Percentiles rank a stretch among this genome's conserved stretches.
These are phyloP conservation scores for Bucorvus abyssinicus DNA, from an alignment of 2,797 vertebrate genomes.

Conservation along the genomic window DNA sequence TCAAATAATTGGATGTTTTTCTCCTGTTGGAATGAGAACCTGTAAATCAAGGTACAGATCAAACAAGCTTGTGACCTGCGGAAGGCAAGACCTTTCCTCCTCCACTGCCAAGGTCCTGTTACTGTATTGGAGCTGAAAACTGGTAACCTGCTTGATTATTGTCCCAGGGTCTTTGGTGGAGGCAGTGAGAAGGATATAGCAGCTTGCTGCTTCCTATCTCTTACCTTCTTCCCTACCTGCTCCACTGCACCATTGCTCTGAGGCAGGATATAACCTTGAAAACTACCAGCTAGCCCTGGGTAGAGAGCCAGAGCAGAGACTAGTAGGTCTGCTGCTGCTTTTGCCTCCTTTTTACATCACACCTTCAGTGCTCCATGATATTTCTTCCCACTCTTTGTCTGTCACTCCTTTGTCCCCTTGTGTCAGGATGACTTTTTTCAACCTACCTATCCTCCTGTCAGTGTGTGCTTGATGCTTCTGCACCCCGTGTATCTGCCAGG, in stretches of 20 bases:
- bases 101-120: not conserved
- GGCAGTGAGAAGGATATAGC: not conserved
- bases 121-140: not conserved
- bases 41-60: not conserved
- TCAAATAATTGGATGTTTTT: not conserved
- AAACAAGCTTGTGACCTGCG: not conserved
- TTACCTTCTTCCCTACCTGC: not conserved
- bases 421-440: not conserved
- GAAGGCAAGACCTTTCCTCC: not conserved
- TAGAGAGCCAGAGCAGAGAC: not conserved
- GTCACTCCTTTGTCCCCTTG: not conserved
- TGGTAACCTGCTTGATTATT: not conserved
- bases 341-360: not conserved
- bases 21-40: not conserved
- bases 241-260: not conserved
- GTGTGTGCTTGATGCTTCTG: fast-evolving
- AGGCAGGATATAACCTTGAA: not conserved
- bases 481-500: not conserved
- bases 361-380: not conserved
- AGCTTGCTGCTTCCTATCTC: not conserved
- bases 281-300: not conserved
- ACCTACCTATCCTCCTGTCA: too few relatives aligned
- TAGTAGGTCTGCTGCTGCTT: not conserved
- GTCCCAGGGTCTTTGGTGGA: not conserved
- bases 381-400: not conserved